These are phyloP conservation scores for Pentamera pediparva DNA, from an alignment of 53 echinoderm and acorn worm genomes.

Conservation along the genomic window DNA sequence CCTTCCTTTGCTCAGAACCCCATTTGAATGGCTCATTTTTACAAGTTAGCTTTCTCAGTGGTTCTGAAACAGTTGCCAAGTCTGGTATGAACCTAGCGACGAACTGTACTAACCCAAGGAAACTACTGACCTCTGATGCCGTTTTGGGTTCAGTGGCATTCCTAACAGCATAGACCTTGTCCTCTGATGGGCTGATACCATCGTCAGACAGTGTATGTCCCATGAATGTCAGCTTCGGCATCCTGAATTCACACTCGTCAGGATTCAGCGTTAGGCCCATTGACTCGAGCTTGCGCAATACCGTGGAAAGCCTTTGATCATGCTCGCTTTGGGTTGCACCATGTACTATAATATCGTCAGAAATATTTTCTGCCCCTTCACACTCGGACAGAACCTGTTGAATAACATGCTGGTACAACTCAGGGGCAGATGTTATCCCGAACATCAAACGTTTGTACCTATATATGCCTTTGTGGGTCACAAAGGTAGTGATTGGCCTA, in stretches of 20 bases:
- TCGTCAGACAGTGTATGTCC: conserved; percentile 41
- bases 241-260: conserved; percentile 48
- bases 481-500: conserved; percentile 34
- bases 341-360: conserved; percentile 59
- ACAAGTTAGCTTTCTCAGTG: conserved; percentile 30
- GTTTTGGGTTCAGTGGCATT: conserved; percentile 40
- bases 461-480: conserved; percentile 29
- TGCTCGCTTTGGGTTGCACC: conserved; percentile 39
- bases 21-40: conserved; percentile 37
- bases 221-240: conserved; percentile 50
- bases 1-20: conserved; percentile 30
- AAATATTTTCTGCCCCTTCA: conserved; percentile 45
- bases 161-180: conserved; percentile 30
- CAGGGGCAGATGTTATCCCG: conserved; percentile 35
- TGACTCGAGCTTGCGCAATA: conserved; percentile 14
- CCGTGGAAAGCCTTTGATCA: conserved; percentile 32
- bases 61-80: conserved; percentile 45
- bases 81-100: conserved; percentile 18
- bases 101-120: conserved; percentile 51
- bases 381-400: conserved; percentile 32
- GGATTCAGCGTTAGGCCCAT: conserved; percentile 43
- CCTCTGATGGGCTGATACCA: conserved; percentile 42
- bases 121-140: conserved; percentile 48
- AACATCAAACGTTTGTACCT: conserved; percentile 37
- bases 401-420: conserved; percentile 50